A percentile compares a stretch with the other conserved stretches of the same genome.
Evolutionary conservation across 2,113 vertebrate genomes (phyloP).

Genomic region (Coptodon bakossiorum): DNA sequence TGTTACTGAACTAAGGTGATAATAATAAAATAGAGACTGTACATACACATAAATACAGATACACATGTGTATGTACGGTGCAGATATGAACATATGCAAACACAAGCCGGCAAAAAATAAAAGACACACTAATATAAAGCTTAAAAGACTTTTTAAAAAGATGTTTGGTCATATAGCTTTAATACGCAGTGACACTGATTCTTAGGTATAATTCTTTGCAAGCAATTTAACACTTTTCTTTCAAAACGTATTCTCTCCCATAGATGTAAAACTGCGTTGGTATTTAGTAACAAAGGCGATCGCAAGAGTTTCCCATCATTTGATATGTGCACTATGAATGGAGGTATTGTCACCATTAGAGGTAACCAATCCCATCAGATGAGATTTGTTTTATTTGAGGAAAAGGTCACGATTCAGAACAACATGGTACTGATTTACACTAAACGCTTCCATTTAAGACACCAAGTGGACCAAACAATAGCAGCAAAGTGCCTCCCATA

Average conservation of each 20-base stretch:
- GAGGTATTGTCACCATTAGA: background rate
- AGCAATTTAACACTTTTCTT: background rate
- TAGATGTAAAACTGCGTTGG: background rate
- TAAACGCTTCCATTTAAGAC: rapidly evolving
- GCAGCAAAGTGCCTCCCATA: background rate
- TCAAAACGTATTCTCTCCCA: background rate
- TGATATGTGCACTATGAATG: background rate
- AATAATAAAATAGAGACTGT: background rate
- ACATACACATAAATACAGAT: background rate
- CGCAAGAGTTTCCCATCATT: background rate
- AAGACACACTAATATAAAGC: background rate
- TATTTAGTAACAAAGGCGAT: background rate
- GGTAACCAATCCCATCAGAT: background rate
- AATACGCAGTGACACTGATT: background rate
- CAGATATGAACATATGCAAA: background rate
- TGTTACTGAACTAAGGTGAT: background rate
- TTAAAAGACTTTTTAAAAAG: background rate
- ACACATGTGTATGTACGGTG: background rate
- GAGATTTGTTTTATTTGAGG: background rate
- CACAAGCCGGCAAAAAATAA: background rate
- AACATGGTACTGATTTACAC: background rate
- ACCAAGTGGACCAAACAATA: background rate
- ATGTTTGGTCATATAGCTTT: background rate
- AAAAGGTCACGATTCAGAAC: background rate
- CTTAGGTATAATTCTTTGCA: background rate